These are phyloP conservation scores for Parasteatoda tepidariorum DNA, from an alignment of 1,140 invertebrate genomes.

Conservation along the genomic window DNA sequence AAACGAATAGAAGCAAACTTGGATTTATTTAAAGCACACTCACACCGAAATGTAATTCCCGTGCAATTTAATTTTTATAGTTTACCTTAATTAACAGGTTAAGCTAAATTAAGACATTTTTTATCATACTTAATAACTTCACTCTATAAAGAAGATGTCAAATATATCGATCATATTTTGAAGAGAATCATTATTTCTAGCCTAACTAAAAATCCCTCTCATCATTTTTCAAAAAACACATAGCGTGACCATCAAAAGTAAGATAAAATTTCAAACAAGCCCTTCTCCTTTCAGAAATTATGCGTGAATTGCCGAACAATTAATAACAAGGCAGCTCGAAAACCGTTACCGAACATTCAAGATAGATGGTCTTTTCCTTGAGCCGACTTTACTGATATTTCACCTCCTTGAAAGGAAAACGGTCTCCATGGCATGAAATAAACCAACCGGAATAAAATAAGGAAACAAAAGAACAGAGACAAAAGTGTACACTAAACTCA, in stretches of 20 bases:
- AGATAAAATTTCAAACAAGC: conserved; percentile 40
- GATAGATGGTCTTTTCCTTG: conserved; percentile 24
- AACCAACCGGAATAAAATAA: not conserved
- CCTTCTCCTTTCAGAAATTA: conserved; percentile 16
- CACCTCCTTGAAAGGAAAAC: not conserved
- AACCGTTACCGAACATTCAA: conserved; percentile 20
- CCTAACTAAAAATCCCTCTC: not conserved
- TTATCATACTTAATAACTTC: not conserved
- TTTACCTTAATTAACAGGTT: no score
- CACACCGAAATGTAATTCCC: no score
- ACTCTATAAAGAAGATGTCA: conserved; percentile 1
- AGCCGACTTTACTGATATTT: not conserved
- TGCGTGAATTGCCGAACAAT: conserved; percentile 32
- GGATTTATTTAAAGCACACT: no score
- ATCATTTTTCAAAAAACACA: conserved; percentile 39
- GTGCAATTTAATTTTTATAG: no score
- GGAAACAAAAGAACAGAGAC: not conserved
- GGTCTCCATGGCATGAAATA: not conserved
- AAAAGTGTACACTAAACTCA: not conserved
- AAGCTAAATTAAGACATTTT: no score
- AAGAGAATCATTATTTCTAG: not conserved
- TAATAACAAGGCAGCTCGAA: conserved; percentile 19
- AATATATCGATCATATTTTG: conserved; percentile 3
- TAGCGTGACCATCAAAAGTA: conserved; percentile 38
- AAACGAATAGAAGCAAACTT: no score